These are phyloP conservation scores for Hololepta plana DNA, from an alignment of 2,888 invertebrate species.

Conservation along the genomic window DNA sequence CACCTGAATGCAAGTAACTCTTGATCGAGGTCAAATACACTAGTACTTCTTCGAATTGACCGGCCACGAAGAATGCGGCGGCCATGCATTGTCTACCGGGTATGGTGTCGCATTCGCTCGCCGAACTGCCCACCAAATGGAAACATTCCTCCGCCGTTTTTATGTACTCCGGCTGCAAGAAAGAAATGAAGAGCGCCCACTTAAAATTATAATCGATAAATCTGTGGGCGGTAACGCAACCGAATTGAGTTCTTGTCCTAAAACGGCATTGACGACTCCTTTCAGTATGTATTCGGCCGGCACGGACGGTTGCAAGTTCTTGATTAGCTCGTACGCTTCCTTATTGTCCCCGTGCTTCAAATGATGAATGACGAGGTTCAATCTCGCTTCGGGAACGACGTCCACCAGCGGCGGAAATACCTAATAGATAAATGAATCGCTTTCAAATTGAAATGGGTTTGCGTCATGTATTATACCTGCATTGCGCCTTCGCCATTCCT, in stretches of 20 bases:
- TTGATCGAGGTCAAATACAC: constrained; percentile 94
- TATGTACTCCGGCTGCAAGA: constrained; percentile 70
- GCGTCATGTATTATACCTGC: constrained; percentile 39
- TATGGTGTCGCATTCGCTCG: constrained; percentile 95
- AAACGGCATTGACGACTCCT: constrained; percentile 84
- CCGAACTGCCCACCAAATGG: constrained; percentile 89
- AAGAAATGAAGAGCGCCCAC: not conserved
- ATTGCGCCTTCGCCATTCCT: constrained; percentile 85
- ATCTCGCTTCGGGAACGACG: constrained; percentile 88
- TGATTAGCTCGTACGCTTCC: constrained; percentile 77
- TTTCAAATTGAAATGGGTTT: not conserved
- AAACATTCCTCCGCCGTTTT: constrained; percentile 93
- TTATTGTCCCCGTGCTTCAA: constrained; percentile 74
- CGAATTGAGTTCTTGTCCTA: constrained; percentile 83
- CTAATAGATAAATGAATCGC: constrained; percentile 17
- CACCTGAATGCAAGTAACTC: constrained; percentile 58
- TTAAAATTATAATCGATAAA: too few relatives aligned
- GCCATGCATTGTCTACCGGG: constrained; percentile 97
- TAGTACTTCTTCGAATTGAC: constrained; percentile 90
- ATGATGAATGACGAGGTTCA: constrained; percentile 91
- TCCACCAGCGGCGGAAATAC: constrained; percentile 78
- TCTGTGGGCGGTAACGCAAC: constrained; percentile 45
- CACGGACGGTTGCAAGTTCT: constrained; percentile 80
- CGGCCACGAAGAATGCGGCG: constrained; percentile 84
- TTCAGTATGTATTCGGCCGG: constrained; percentile 94